Evolutionary conservation across 2,113 vertebrate genomes (phyloP), one percentile per base, ranked within the genome.

Genomic region (Trinectes maculatus): DNA sequence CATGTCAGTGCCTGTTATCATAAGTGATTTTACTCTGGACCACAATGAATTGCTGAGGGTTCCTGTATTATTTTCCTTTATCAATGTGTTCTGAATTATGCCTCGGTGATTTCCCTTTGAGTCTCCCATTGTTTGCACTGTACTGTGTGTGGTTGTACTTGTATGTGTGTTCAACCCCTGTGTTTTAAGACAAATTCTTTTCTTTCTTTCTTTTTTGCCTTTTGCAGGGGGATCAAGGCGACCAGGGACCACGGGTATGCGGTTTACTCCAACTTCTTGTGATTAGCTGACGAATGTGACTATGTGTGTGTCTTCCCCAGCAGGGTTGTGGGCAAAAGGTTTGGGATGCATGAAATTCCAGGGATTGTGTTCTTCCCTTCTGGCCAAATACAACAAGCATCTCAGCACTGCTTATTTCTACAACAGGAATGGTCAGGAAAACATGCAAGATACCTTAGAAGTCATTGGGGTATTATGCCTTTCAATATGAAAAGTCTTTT

Each of bases 191-290:
- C 36, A 21, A 62, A 79, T 77, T 83, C 25, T 70, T 72, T 79
- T n/a, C n/a, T 67, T 77, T 83, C 25, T 70, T 72, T 79, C n/a
- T n/a, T 67, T 55, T 44, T 80, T 86, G 84, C 92, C 92, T 87
- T 90, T 92, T 90, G 73, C 93, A 99, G 98, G 98, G 98, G 90
- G 97, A 98, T 95, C 96, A 98, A 94, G 98, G 98, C 75, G 97
- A 99, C 91, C 97, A 99, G 90, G 97, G 98, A 86, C 97, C 98
- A 82, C 95, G 98, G 97, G 98, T 99, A 98, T 94, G 97, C 43
- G 52, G 49, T 83, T 71, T 80, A 34, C 72, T 68, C 65, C 31
- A 31, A 61, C 76, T 82, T 71, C 76, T 85, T 89, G 72, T 58
- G 51, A 87, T 87, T 81, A 66, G 53, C 79, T 82, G 57, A 83